Evolutionary conservation across 2,113 vertebrate genomes (phyloP).

Genomic region (Cervus canadensis): DNA sequence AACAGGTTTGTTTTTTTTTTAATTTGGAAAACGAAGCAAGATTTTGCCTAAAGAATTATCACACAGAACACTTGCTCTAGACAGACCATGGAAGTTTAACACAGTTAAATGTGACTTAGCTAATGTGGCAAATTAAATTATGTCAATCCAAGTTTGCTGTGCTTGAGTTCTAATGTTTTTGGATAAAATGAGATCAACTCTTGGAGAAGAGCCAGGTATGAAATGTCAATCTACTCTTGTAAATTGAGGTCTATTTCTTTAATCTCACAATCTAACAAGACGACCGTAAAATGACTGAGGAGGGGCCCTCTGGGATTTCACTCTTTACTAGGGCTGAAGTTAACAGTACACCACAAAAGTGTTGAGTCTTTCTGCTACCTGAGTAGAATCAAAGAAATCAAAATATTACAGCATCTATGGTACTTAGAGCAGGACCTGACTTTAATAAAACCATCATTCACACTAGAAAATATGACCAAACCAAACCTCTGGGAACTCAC

Average conservation of each 20-base stretch:
- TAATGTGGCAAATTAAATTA: conserved; percentile 56
- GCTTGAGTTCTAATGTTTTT: conserved; percentile 60
- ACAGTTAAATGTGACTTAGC: conserved; percentile 46
- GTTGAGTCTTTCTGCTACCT: conserved; percentile 34
- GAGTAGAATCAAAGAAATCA: conserved; percentile 26
- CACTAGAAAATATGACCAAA: background rate
- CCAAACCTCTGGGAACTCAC: background rate
- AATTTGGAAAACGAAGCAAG: conserved; percentile 37
- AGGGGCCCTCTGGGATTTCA: conserved; percentile 37
- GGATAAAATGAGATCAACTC: conserved; percentile 68
- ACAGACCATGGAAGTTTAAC: conserved; percentile 12
- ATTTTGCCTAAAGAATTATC: conserved; percentile 46
- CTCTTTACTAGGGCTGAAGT: conserved; percentile 27
- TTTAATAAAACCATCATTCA: background rate
- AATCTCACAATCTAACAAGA: conserved; percentile 63
- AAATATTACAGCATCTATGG: background rate
- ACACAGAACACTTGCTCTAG: background rate
- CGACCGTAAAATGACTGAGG: conserved; percentile 52
- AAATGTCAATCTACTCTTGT: conserved; percentile 65
- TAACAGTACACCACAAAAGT: background rate
- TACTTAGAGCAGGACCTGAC: background rate
- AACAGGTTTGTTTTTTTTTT: background rate
- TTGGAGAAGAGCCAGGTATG: conserved; percentile 59
- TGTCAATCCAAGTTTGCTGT: background rate
- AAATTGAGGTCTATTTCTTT: conserved; percentile 59